phyloP scores from a whole-genome alignment of 2,888 invertebrate genomes.

The Diarsia dahlii region DNA sequence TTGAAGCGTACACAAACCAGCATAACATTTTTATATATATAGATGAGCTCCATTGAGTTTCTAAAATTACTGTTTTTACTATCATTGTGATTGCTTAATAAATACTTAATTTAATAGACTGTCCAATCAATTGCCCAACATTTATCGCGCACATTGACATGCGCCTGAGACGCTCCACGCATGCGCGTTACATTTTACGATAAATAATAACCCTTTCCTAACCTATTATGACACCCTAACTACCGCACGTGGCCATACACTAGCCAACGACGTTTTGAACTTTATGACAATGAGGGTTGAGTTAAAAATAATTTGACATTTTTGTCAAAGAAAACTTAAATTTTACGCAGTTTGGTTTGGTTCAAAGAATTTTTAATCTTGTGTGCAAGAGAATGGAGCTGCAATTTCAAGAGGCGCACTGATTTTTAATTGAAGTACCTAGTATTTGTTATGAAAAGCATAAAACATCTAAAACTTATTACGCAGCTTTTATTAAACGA shows the following conservation, averaged over 20 bases:
- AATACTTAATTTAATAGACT: conserved; percentile 7
- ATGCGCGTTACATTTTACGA: conserved; percentile 41
- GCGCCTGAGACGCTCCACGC: conserved; percentile 34
- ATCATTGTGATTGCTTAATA: not conserved
- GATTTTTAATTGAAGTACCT: conserved; percentile 17
- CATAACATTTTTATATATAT: no score
- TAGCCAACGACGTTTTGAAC: conserved; percentile 4
- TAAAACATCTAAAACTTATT: conserved; percentile 46
- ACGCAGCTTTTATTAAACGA: conserved; percentile 4
- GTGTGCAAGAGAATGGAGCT: fast-evolving
- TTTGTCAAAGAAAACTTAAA: conserved; percentile 16
- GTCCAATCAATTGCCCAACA: conserved; percentile 32
- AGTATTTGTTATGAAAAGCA: conserved; percentile 46
- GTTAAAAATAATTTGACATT: not conserved
- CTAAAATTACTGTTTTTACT: not conserved
- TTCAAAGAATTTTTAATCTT: conserved; percentile 25
- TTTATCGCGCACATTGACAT: conserved; percentile 29
- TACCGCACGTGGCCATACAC: conserved; percentile 37
- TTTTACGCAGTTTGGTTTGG: conserved; percentile 16
- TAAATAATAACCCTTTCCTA: conserved; percentile 53
- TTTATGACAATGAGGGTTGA: fast-evolving
- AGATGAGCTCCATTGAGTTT: no score
- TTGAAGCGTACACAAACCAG: no score
- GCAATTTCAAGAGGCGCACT: not conserved
- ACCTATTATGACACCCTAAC: conserved; percentile 59